Base-by-base conservation (phyloP, 2,113 vertebrate species). In the Carettochelys insculpta region DNA sequence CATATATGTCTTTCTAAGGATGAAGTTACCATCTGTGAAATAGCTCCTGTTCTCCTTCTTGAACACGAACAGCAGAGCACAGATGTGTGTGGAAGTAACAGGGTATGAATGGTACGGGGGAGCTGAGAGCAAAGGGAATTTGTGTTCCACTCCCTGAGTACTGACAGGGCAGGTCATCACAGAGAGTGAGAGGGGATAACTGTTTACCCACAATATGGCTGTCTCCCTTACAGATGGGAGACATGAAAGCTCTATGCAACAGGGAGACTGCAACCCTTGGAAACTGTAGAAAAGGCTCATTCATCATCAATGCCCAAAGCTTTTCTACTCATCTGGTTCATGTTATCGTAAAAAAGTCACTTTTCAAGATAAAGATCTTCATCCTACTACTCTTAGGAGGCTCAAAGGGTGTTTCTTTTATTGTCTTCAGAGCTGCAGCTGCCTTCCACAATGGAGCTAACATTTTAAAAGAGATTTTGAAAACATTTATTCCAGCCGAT, bases 281-380 rank as follows among this genome's bases (percentile, higher is more conserved):
- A 86, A 88, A 92, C 87, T 89, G 91, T 85, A 95, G 90, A 96
- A 91, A 91, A 94, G 86, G 77, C 80, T 94, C 88, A 91, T 97
- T 95, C 82, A 96, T 96, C 95, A 95, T 96, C 94, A 94, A 95
- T 88, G 77, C 54, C 82, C 76, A 93, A 95, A 94, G 96, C 91
- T 93, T 90, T 95, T 80, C 92, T 92, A 53, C 88, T 95, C 20
- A 0, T 94, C 93, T 93, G 93, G n/a, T 91, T 97, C 75, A 48
- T 88, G 94, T 95, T 92, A 95, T 89, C 90, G 92, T 80, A 89
- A 94, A 95, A 95, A 92, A 77, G 85, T 90, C 91, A 95, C 90
- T 95, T 90, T 94, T 87, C 87, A 92, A 94, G 94, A 97, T 94
- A 96, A 73, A 88, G 85, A 96, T 96, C 95, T 97, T 94, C 96